Conservation (phyloP, 2,113 vertebrate genomes). For the Indicator maculatus region DNA sequence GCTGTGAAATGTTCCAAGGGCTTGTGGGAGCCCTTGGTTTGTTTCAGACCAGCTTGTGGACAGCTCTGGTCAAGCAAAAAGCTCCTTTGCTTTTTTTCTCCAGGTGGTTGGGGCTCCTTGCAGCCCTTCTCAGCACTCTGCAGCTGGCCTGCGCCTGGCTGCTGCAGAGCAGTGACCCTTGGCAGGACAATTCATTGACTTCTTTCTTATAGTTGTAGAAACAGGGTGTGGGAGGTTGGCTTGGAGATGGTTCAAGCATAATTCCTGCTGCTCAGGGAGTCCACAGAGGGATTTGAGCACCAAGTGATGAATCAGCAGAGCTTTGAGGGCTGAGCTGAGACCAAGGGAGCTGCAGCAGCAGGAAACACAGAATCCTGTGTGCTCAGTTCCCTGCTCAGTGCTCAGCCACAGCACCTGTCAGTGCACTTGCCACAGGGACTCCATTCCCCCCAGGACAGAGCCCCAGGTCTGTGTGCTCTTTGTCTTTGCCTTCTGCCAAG, state of each 20-base stretch:
- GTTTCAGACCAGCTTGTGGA: background rate
- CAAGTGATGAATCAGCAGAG: background rate
- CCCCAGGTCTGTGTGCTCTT: background rate
- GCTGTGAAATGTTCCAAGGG: background rate
- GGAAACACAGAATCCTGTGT: background rate
- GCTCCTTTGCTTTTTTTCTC: background rate
- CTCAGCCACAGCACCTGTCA: fast-evolving
- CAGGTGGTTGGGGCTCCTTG: background rate
- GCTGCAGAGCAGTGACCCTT: background rate
- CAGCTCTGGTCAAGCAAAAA: background rate
- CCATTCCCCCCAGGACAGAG: background rate
- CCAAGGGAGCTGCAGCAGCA: background rate
- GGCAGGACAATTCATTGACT: background rate
- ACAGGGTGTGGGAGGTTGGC: background rate
- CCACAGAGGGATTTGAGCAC: background rate
- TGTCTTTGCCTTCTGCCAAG: background rate
- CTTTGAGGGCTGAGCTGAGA: background rate
- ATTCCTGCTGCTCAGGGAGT: background rate
- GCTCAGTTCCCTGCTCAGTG: background rate
- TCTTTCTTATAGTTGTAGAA: background rate
- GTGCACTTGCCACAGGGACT: background rate
- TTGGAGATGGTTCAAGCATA: background rate
- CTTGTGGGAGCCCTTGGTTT: background rate
- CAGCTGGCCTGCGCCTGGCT: background rate
- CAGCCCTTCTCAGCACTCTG: background rate